These are phyloP conservation scores for Montipora capricornis DNA, from an alignment of 64 coral and sea anemone genomes.

Conservation along the genomic window DNA sequence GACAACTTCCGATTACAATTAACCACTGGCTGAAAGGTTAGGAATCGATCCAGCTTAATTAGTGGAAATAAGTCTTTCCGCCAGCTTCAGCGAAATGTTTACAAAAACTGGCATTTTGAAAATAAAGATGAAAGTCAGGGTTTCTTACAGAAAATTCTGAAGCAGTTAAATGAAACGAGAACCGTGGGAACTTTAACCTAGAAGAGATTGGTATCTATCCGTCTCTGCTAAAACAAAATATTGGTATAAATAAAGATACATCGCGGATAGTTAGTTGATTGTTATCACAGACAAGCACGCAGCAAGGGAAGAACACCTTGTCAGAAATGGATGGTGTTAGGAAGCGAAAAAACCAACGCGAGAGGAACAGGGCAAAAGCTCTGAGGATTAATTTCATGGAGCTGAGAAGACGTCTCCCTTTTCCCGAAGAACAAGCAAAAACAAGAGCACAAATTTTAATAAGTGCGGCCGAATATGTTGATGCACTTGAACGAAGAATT, in stretches of 20 bases:
- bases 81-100: background rate
- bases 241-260: conserved; percentile 10
- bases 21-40: background rate
- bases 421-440: background rate
- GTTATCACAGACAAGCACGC: background rate
- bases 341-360: background rate
- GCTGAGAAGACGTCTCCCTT: background rate
- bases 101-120: background rate
- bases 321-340: background rate
- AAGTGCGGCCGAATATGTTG: background rate
- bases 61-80: no score
- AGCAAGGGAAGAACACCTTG: background rate
- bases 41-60: no score
- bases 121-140: background rate
- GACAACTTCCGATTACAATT: conserved; percentile 31
- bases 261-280: background rate
- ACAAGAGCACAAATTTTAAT: conserved; percentile 10
- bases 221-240: background rate
- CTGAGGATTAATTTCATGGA: background rate
- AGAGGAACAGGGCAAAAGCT: background rate
- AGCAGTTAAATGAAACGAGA: background rate
- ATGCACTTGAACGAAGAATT: background rate
- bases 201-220: background rate
- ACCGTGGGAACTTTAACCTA: background rate
- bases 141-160: background rate